Conservation (phyloP, 2,797 vertebrate species). For the Platalea minor region DNA sequence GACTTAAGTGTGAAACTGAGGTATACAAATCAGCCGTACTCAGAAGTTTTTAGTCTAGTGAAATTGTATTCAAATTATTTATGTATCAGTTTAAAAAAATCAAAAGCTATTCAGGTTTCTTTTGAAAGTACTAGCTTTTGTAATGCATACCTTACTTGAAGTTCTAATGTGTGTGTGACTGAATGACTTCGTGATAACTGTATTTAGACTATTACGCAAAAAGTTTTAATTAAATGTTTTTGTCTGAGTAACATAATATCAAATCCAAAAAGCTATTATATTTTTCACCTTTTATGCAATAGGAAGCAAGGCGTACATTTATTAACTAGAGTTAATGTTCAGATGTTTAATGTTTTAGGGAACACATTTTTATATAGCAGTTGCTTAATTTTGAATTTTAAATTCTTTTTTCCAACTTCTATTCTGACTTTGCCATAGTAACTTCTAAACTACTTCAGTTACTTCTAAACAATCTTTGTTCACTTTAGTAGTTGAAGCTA, state of each 20-base stretch:
- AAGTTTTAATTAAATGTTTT: not conserved
- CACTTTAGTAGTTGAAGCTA: not conserved
- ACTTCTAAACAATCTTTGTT: not conserved
- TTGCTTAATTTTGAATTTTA: not conserved
- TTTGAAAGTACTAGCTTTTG: not conserved
- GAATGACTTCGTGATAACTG: not conserved
- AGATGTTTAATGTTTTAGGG: not conserved
- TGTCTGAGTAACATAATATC: not conserved
- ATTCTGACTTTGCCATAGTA: not conserved
- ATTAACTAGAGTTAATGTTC: not conserved
- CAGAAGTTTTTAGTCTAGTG: not conserved
- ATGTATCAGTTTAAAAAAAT: not conserved
- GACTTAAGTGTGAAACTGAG: not conserved
- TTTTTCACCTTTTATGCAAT: not conserved
- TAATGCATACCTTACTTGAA: not conserved
- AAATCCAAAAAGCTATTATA: not conserved
- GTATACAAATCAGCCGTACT: not conserved
- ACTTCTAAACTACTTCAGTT: not conserved
- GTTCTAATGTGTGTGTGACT: not conserved
- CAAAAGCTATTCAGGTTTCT: not conserved
- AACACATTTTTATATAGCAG: not conserved
- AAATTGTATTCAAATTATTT: not conserved
- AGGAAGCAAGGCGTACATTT: not conserved
- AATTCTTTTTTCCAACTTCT: not conserved
- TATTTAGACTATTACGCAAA: not conserved